Conservation (phyloP, 2,797 vertebrate genomes). For the Nannoperca australis region DNA sequence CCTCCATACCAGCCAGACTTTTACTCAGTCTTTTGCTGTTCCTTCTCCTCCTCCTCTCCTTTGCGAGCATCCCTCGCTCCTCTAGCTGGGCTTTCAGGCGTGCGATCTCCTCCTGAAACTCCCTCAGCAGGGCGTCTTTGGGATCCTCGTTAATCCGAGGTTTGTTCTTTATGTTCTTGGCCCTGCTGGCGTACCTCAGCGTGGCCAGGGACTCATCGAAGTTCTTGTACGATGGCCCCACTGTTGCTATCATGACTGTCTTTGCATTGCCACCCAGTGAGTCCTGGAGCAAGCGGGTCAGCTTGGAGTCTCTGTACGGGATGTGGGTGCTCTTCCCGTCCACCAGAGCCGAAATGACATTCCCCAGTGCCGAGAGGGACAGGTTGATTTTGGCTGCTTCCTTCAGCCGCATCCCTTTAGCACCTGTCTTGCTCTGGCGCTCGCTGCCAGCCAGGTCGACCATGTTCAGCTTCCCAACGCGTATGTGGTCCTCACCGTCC, state of each 20-base stretch:
- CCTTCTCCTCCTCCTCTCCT: slow-evolving; percentile 90
- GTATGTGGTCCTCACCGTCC: slow-evolving; percentile 95
- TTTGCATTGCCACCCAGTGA: slow-evolving; percentile 96
- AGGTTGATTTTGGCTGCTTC: slow-evolving; percentile 98
- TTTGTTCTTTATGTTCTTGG: slow-evolving; percentile 98
- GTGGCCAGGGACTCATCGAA: slow-evolving; percentile 95
- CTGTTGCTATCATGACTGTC: slow-evolving; percentile 96
- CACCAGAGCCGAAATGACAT: slow-evolving; percentile 95
- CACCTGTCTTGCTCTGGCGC: slow-evolving; percentile 92
- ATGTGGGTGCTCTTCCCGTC: slow-evolving; percentile 93
- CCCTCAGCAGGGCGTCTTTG: slow-evolving; percentile 94
- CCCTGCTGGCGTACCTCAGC: slow-evolving; percentile 94
- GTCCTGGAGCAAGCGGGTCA: slow-evolving; percentile 96
- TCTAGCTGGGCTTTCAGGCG: slow-evolving; percentile 95
- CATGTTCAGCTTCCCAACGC: slow-evolving; percentile 97
- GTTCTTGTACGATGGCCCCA: slow-evolving; percentile 92
- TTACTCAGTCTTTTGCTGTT: slow-evolving; percentile 90
- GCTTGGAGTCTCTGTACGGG: slow-evolving; percentile 97
- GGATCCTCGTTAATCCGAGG: slow-evolving; percentile 97
- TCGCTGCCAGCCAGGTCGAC: slow-evolving; percentile 97
- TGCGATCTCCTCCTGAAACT: slow-evolving; percentile 96
- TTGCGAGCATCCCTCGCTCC: slow-evolving; percentile 91
- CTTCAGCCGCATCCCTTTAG: slow-evolving; percentile 91
- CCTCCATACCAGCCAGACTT: slow-evolving; percentile 82
- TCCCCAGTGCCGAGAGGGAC: slow-evolving; percentile 95